Percentiles rank a stretch among this genome's conserved stretches.
phyloP scores from a whole-genome alignment of 2,113 vertebrate genomes.

The Myrmecobius fasciatus region DNA sequence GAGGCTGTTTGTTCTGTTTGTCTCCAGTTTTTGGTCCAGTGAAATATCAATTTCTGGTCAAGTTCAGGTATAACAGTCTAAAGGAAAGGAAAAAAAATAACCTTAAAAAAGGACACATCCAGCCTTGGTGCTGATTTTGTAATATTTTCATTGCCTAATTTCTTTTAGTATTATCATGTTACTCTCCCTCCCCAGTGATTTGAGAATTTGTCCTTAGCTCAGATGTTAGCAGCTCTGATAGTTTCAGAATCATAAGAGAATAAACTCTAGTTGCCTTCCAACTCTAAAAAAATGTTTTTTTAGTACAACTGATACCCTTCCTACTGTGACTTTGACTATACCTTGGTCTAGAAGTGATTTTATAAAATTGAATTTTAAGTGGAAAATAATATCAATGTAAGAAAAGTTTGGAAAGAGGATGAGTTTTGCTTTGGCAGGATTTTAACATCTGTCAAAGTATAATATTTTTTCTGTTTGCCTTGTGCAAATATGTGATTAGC shows the following conservation, averaged over 20 bases:
- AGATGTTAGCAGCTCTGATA: constrained; percentile 25
- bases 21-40: background rate
- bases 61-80: background rate
- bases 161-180: background rate
- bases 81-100: background rate
- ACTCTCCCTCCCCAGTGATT: background rate
- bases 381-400: background rate
- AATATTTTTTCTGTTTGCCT: background rate
- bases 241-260: constrained; percentile 17
- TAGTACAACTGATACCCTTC: background rate
- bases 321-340: background rate
- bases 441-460: fast-evolving
- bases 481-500: background rate
- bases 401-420: background rate
- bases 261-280: background rate
- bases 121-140: no score
- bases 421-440: background rate
- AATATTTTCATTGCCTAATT: background rate
- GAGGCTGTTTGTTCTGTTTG: background rate
- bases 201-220: constrained; percentile 30
- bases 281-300: constrained; percentile 26
- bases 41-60: background rate
- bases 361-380: background rate
- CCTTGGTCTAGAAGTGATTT: background rate
- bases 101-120: fast-evolving